These are phyloP conservation scores for Drosophila melanica DNA, from an alignment of 1,140 invertebrate species.

Conservation along the genomic window DNA sequence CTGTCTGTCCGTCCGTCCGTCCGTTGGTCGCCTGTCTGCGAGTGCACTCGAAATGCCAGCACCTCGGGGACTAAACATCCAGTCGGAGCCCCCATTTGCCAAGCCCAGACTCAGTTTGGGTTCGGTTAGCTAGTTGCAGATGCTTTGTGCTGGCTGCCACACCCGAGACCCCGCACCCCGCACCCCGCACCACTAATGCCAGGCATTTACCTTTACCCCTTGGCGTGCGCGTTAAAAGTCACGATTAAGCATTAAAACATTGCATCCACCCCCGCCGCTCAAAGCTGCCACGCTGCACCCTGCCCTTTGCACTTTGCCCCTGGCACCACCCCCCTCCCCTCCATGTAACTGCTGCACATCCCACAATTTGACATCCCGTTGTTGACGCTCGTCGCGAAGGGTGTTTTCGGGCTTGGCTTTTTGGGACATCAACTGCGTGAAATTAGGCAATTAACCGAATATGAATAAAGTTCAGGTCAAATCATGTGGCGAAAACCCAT, in stretches of 20 bases:
- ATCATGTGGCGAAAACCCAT: too few relatives aligned
- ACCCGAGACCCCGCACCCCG: constrained; percentile 19
- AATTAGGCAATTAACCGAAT: too few relatives aligned
- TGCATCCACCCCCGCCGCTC: constrained; percentile 32
- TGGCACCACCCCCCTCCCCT: background rate
- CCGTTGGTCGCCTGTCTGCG: too few relatives aligned
- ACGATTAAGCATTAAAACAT: constrained; percentile 61
- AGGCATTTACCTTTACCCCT: constrained; percentile 48
- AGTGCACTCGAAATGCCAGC: constrained; percentile 48
- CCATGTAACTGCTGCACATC: constrained; percentile 35
- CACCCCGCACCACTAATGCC: constrained; percentile 31
- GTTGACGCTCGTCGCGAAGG: constrained; percentile 3
- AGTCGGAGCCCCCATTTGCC: too few relatives aligned
- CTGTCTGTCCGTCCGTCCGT: too few relatives aligned
- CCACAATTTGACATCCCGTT: constrained; percentile 15
- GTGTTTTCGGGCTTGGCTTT: constrained; percentile 18
- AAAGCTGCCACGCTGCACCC: background rate
- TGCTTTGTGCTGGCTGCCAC: constrained; percentile 21
- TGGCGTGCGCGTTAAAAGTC: constrained; percentile 66
- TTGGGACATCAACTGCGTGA: background rate
- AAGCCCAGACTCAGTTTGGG: background rate
- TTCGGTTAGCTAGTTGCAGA: too few relatives aligned
- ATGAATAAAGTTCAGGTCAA: too few relatives aligned
- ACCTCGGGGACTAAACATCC: constrained; percentile 49
- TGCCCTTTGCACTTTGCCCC: too few relatives aligned